These are phyloP conservation scores for Rattus rattus DNA, from an alignment of 2,113 vertebrate species.

Conservation along the genomic window DNA sequence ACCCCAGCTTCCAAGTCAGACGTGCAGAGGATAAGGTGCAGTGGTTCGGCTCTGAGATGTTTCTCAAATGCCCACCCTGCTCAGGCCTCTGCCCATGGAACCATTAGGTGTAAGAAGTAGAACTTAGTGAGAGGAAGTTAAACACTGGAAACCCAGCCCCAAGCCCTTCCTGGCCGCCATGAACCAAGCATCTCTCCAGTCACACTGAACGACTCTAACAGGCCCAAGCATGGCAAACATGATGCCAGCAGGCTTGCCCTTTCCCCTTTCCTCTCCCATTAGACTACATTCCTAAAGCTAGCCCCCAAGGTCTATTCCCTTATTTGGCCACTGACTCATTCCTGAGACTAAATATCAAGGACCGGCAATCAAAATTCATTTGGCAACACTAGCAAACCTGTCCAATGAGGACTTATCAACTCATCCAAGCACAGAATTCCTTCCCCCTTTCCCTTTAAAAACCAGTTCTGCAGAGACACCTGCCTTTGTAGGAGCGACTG, in stretches of 20 bases:
- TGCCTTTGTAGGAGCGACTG: background rate
- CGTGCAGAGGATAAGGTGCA: accelerated
- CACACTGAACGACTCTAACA: background rate
- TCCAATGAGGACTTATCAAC: background rate
- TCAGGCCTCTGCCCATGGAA: background rate
- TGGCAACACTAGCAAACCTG: background rate
- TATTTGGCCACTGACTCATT: background rate
- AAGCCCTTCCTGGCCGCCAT: background rate
- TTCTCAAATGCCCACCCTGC: background rate
- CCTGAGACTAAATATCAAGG: background rate
- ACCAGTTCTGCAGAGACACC: background rate
- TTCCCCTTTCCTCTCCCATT: background rate
- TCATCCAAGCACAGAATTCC: background rate
- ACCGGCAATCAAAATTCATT: background rate
- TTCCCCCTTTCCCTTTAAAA: background rate
- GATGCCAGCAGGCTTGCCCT: background rate
- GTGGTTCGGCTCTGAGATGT: background rate
- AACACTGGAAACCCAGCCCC: background rate
- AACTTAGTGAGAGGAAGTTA: background rate
- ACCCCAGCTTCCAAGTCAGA: background rate
- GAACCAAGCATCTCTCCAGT: background rate
- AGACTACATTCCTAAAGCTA: background rate
- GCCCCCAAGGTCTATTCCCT: background rate
- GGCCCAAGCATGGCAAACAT: background rate
- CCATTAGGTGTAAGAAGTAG: background rate